phyloP scores from a whole-genome alignment of 2,113 vertebrate species.

The Tyto alba region DNA sequence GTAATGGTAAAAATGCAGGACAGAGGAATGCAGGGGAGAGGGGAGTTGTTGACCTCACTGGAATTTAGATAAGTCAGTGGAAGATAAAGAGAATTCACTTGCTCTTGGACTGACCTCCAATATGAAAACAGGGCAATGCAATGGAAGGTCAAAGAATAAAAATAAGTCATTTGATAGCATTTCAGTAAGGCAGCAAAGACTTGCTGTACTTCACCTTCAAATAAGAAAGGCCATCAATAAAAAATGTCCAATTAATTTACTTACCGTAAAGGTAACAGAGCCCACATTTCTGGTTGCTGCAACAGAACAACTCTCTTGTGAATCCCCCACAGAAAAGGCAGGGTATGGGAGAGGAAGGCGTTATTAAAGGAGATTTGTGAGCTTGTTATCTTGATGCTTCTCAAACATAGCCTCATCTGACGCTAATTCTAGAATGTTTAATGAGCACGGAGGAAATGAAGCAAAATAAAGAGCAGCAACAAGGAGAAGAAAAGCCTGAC shows the following conservation, averaged over 20 bases:
- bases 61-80: not conserved
- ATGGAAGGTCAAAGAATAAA: not conserved
- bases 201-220: not conserved
- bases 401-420: not conserved
- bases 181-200: not conserved
- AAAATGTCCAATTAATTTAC: not conserved
- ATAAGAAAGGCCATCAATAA: not conserved
- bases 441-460: not conserved
- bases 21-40: not conserved
- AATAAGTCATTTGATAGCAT: not conserved
- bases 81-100: conserved; percentile 15
- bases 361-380: not conserved
- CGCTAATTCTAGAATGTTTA: not conserved
- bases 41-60: not conserved
- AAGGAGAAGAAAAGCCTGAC: not conserved
- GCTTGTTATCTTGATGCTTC: not conserved
- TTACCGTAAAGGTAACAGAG: not conserved
- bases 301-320: not conserved
- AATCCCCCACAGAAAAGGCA: not conserved
- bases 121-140: not conserved
- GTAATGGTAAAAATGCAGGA: conserved; percentile 6
- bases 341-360: not conserved
- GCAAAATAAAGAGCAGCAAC: not conserved
- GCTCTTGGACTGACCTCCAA: not conserved
- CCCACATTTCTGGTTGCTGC: not conserved